A percentile compares a stretch with the other conserved stretches of the same genome.
These are phyloP conservation scores for Bombyx mori DNA, from an alignment of 1,140 invertebrate genomes.

Conservation along the genomic window ASM3026992v2 NC_085107.1:9787501-9788000, in stretches of 20 bases:
- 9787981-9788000: constrained; percentile 17
- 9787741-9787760: background rate
- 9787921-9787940: constrained; percentile 10
- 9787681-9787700: background rate
- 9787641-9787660: background rate
- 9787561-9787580: too few relatives aligned
- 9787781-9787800: constrained; percentile 7
- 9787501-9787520: too few relatives aligned
- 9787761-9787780: background rate
- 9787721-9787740: too few relatives aligned
- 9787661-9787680: background rate
- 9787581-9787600: background rate
- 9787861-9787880: constrained; percentile 55
- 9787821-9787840: constrained; percentile 58
- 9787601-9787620: background rate
- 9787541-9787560: too few relatives aligned
- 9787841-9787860: constrained; percentile 46
- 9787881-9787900: constrained; percentile 20
- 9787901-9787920: background rate
- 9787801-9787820: constrained; percentile 44
- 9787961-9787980: background rate
- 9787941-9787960: constrained; percentile 3
- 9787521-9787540: too few relatives aligned
- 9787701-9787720: background rate
- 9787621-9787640: background rate